Percentiles rank a stretch among this genome's conserved stretches.
These are phyloP conservation scores for Xenopus petersii DNA, from an alignment of 2,797 vertebrate genomes.

Conservation along the genomic window DNA sequence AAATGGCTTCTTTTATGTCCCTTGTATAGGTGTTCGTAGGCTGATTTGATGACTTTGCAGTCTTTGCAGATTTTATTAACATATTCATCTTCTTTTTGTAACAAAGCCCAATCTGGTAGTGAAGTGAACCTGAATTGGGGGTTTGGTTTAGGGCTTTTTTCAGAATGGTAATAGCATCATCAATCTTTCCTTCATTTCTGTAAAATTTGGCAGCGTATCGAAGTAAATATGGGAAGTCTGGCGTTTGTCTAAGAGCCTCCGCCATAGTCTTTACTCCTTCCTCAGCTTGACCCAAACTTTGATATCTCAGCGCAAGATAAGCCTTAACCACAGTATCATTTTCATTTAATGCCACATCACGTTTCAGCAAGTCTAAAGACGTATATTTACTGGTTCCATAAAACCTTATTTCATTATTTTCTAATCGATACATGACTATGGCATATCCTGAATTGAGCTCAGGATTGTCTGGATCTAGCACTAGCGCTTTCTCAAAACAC, in stretches of 20 bases:
- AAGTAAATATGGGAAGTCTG: constrained; percentile 61
- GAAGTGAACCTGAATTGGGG: constrained; percentile 58
- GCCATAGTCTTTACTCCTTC: constrained; percentile 59
- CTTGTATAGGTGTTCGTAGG: no score
- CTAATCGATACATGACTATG: constrained; percentile 55
- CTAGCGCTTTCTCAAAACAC: constrained; percentile 68
- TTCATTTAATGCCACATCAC: constrained; percentile 62
- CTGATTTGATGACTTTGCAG: constrained; percentile 1
- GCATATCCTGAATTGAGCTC: constrained; percentile 70
- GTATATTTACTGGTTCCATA: rapidly evolving
- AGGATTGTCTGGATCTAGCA: constrained; percentile 59
- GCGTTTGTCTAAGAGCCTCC: constrained; percentile 57
- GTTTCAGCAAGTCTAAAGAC: constrained; percentile 57
- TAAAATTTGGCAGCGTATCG: constrained; percentile 72
- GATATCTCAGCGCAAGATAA: constrained; percentile 66
- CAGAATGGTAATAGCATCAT: constrained; percentile 60
- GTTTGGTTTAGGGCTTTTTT: constrained; percentile 55
- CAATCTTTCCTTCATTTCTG: constrained; percentile 50
- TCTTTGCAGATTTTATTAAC: constrained; percentile 9
- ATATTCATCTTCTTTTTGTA: constrained; percentile 52
- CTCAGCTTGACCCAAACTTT: not conserved
- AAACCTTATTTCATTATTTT: not conserved
- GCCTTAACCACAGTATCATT: constrained; percentile 56
- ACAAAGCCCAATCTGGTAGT: constrained; percentile 72
- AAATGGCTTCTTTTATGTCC: no score